These are phyloP conservation scores for Acanthosepion pharaonis DNA, from an alignment of 2,888 invertebrate species.

Conservation along the genomic window DNA sequence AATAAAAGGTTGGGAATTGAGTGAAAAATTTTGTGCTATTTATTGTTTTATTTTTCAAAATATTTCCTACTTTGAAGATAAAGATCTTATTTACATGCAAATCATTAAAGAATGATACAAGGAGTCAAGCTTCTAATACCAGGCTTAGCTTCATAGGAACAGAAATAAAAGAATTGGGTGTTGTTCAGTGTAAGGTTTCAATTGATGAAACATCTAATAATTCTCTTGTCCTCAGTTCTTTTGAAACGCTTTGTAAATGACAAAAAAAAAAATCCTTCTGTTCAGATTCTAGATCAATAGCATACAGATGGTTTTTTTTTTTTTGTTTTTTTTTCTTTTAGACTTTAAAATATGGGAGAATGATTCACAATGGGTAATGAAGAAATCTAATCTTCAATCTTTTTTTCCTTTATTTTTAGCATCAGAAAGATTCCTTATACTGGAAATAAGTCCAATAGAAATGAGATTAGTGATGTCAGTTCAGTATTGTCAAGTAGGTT, in stretches of 20 bases:
- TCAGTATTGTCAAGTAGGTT: not conserved
- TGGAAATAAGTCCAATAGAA: not conserved
- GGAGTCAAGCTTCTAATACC: not conserved
- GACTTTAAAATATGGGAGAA: not conserved
- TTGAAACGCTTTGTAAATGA: not conserved
- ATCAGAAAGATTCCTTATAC: not conserved
- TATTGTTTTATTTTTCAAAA: not conserved
- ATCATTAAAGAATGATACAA: not conserved
- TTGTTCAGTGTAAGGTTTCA: not conserved
- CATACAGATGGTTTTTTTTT: not conserved
- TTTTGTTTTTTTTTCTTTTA: not conserved
- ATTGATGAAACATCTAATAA: conserved; percentile 33
- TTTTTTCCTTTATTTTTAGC: not conserved
- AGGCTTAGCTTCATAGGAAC: not conserved
- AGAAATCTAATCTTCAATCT: not conserved
- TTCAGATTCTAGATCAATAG: not conserved
- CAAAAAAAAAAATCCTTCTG: not conserved
- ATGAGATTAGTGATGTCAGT: not conserved
- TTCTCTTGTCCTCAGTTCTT: not conserved
- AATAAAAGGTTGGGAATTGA: not conserved
- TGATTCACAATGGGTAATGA: not conserved
- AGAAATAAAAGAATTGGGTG: conserved; percentile 12
- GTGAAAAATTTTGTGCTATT: not conserved
- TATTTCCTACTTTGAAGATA: not conserved
- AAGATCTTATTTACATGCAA: conserved; percentile 11